Conservation (phyloP, 2,888 invertebrate species). For the Vesta saturnalis region DNA sequence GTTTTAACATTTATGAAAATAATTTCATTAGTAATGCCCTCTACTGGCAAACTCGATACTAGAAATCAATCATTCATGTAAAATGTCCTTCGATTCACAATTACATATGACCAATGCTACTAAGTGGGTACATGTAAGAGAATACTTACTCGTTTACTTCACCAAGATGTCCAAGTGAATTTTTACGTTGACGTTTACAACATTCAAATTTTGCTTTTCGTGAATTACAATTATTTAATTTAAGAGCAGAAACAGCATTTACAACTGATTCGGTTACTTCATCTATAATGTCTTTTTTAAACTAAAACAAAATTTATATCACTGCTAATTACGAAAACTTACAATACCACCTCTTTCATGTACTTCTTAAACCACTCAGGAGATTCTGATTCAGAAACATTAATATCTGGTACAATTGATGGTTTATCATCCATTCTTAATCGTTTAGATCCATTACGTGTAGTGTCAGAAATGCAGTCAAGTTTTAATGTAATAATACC, state of each 20-base stretch:
- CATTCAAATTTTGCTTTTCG: conserved; percentile 20
- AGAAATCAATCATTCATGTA: no score
- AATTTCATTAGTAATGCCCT: no score
- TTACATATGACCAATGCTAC: no score
- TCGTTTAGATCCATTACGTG: conserved; percentile 15
- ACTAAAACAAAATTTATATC: conserved; percentile 47
- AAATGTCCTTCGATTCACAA: no score
- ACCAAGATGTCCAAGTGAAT: neutral
- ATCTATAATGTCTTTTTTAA: conserved; percentile 54
- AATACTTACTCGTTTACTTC: conserved; percentile 26
- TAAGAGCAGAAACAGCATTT: conserved; percentile 15
- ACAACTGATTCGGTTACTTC: conserved; percentile 53
- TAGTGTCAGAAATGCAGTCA: conserved; percentile 48
- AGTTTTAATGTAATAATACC: conserved; percentile 58
- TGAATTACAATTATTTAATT: conserved; percentile 11
- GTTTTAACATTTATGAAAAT: no score
- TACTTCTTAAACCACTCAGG: conserved; percentile 59
- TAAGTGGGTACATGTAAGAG: no score
- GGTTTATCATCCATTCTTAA: conserved; percentile 12
- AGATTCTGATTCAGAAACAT: conserved; percentile 34
- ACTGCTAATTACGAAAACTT: neutral
- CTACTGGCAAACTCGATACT: no score
- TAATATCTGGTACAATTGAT: neutral
- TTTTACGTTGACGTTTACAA: conserved; percentile 9
- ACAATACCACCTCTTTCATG: conserved; percentile 54